These are phyloP conservation scores for Isaurus tuberculatus DNA, from an alignment of 92 coral and sea anemone species.

Conservation along the genomic window DNA sequence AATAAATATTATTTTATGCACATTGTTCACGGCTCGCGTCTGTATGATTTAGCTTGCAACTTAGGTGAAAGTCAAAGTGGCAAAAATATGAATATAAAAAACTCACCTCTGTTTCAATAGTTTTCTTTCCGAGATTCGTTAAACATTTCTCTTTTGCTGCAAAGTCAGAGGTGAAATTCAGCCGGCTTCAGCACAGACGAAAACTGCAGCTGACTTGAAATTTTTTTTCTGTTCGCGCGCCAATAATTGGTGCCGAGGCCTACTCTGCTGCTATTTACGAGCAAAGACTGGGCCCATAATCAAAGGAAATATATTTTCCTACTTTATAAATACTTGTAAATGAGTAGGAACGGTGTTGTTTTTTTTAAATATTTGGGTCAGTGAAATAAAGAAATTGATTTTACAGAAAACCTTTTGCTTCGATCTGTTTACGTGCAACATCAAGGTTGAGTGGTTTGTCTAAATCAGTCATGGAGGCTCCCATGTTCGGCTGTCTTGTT, in stretches of 20 bases:
- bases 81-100: neutral
- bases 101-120: neutral
- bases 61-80: neutral
- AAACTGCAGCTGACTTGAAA: neutral
- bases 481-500: conserved; percentile 92
- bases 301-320: neutral
- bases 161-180: neutral
- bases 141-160: neutral
- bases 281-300: neutral
- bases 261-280: neutral
- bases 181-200: neutral
- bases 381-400: neutral
- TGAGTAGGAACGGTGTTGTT: neutral
- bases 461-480: neutral
- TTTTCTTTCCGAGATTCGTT: neutral
- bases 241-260: neutral
- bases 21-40: neutral
- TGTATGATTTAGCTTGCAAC: neutral
- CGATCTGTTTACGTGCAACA: neutral
- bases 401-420: neutral
- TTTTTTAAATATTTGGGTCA: no score
- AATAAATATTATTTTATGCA: neutral
- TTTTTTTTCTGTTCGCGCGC: conserved; percentile 25
- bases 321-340: no score
- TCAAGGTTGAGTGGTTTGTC: neutral